Percentiles rank a stretch among this genome's conserved stretches.
Conservation (phyloP, 1,140 invertebrate genomes). For the Megalonaias nervosa region DNA sequence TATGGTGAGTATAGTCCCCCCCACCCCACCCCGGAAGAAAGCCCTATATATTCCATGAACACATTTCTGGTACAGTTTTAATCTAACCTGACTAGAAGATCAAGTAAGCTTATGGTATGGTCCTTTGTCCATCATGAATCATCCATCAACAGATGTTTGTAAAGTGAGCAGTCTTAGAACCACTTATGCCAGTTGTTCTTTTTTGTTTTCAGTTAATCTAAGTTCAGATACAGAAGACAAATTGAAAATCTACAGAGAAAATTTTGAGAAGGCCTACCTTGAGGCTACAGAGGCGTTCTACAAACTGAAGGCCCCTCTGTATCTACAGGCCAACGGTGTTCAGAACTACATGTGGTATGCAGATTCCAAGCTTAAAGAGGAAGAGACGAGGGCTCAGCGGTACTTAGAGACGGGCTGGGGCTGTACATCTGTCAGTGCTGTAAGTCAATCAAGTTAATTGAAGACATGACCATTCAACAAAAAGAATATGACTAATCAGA, state of each 20-base stretch:
- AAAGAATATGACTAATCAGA: no score
- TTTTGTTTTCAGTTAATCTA: conserved; percentile 86
- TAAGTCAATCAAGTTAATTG: conserved; percentile 55
- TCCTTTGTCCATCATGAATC: no score
- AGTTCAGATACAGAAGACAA: conserved; percentile 94
- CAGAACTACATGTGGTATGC: conserved; percentile 98
- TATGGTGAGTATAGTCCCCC: no score
- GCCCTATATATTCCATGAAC: no score
- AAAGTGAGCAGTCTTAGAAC: not conserved
- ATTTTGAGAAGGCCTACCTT: conserved; percentile 97
- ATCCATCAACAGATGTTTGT: not conserved
- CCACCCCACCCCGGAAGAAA: no score
- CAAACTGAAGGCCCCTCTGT: conserved; percentile 90
- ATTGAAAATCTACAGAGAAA: conserved; percentile 95
- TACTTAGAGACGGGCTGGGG: conserved; percentile 95
- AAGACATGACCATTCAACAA: not conserved
- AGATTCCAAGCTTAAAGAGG: conserved; percentile 94
- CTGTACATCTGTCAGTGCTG: conserved; percentile 77
- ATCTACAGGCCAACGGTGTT: conserved; percentile 92
- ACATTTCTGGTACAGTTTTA: no score
- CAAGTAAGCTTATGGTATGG: no score
- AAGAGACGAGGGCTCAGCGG: conserved; percentile 92
- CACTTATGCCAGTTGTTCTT: conserved; percentile 35
- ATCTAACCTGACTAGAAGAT: no score
- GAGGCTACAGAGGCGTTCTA: conserved; percentile 96